Conservation (phyloP, 2,113 vertebrate species). For the Petrocephalus microphthalmus region DNA sequence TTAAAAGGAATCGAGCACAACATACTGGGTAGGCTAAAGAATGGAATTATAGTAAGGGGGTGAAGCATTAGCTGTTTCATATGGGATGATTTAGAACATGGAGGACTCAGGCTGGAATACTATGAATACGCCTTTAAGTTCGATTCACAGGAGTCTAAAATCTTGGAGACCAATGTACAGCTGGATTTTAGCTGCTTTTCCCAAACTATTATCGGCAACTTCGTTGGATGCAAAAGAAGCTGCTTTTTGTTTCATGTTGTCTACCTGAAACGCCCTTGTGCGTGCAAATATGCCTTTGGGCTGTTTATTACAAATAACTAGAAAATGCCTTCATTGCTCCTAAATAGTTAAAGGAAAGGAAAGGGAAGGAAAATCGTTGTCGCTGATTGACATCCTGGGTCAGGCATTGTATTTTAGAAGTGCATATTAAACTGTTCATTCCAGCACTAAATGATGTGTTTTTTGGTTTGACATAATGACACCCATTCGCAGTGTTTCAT, state of each 20-base stretch:
- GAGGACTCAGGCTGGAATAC: neutral
- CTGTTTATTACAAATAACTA: neutral
- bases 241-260: neutral
- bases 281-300: neutral
- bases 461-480: constrained; percentile 17
- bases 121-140: neutral
- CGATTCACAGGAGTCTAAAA: neutral
- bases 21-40: neutral
- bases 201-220: neutral
- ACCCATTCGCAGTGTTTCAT: neutral
- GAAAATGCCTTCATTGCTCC: neutral
- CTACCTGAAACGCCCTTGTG: neutral
- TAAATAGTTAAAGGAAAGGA: neutral
- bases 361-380: neutral
- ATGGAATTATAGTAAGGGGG: neutral
- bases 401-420: neutral
- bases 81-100: neutral
- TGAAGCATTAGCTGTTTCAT: neutral
- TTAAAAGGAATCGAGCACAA: neutral
- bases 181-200: neutral
- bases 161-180: neutral
- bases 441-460: constrained; percentile 17
- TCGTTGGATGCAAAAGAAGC: neutral
- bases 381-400: neutral
- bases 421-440: neutral